These are phyloP conservation scores for Ceuthmochares aereus DNA, from an alignment of 2,113 vertebrate species.

Conservation along the genomic window DNA sequence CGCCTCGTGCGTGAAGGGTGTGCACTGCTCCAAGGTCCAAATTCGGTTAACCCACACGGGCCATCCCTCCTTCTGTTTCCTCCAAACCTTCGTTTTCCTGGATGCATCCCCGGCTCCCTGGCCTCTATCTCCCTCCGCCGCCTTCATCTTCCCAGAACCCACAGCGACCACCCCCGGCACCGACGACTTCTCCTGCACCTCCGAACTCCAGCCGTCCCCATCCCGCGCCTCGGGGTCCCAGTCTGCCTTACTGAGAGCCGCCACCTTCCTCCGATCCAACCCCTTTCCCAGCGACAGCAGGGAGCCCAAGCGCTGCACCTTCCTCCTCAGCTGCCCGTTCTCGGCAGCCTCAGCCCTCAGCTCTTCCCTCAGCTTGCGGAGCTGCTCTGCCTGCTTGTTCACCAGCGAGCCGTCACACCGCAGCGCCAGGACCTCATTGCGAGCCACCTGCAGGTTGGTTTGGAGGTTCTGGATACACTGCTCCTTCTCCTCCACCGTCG, in stretches of 20 bases:
- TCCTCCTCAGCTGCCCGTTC: background rate
- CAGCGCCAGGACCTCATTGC: background rate
- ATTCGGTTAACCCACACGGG: background rate
- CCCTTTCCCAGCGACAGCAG: background rate
- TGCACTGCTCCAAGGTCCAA: background rate
- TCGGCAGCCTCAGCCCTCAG: background rate
- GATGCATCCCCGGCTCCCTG: background rate
- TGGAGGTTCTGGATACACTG: background rate
- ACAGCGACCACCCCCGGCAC: accelerated
- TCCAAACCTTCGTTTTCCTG: background rate
- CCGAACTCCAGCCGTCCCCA: background rate
- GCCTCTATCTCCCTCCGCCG: accelerated
- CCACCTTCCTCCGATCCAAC: background rate
- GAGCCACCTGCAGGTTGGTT: background rate
- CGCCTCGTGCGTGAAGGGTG: background rate
- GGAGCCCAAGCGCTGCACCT: background rate
- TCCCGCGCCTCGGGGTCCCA: background rate
- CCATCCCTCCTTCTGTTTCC: background rate
- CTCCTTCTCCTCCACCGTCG: background rate
- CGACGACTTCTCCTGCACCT: accelerated
- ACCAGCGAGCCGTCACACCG: background rate
- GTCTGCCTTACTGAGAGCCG: background rate
- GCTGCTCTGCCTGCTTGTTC: background rate
- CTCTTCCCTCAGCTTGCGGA: background rate
- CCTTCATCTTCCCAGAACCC: accelerated